Evolutionary conservation across 2,113 vertebrate genomes (phyloP).

Genomic region (Leptodactylus fuscus): DNA sequence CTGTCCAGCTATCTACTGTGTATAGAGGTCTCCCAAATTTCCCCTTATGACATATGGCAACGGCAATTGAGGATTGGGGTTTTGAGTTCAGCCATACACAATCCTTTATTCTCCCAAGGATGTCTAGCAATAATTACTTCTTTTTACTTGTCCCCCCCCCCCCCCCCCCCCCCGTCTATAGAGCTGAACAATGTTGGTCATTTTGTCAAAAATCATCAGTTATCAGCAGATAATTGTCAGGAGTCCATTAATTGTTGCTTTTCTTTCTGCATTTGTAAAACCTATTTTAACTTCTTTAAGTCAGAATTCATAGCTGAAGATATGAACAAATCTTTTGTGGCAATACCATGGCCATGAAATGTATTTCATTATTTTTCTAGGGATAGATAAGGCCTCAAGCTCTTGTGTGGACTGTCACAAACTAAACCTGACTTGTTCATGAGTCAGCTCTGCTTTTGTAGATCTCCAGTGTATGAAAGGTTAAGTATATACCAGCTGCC

Average conservation of each 20-base stretch:
- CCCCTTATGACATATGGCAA: no score
- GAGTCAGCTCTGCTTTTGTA: conserved; percentile 18
- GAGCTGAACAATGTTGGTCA: no score
- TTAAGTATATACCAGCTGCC: neutral
- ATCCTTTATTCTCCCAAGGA: no score
- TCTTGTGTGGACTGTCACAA: neutral
- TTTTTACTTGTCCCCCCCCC: no score
- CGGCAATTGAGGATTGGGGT: no score
- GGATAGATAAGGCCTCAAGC: conserved; percentile 30
- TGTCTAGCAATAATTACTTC: no score
- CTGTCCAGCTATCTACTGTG: no score
- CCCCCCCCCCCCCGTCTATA: no score
- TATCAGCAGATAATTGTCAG: neutral
- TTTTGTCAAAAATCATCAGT: no score
- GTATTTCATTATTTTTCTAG: neutral
- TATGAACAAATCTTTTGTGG: conserved; percentile 21
- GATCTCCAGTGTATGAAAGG: neutral
- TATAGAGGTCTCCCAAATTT: no score
- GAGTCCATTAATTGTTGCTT: neutral
- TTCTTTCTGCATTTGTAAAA: neutral
- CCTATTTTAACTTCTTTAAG: neutral
- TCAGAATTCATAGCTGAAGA: neutral
- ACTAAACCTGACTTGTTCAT: neutral
- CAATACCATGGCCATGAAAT: conserved; percentile 23
- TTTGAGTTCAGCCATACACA: no score